phyloP scores from a whole-genome alignment of 2,888 invertebrate genomes.

The Belgica antarctica region DNA sequence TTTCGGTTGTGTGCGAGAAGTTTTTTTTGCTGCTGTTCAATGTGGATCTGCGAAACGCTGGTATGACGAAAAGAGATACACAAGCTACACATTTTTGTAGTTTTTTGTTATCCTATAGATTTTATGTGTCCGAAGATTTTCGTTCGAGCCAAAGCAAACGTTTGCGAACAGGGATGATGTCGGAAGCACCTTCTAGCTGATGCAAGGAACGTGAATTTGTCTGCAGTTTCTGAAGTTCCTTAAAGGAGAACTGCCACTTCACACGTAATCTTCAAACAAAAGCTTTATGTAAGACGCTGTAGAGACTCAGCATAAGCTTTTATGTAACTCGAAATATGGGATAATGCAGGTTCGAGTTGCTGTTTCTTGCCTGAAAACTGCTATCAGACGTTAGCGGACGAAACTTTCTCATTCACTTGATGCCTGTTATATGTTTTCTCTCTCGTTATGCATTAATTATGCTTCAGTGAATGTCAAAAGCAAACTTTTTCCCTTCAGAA shows the following conservation, averaged over 20 bases:
- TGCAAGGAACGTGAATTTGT: too few species aligned
- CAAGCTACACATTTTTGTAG: constrained; percentile 26
- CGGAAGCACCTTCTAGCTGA: not conserved
- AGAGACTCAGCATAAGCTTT: not conserved
- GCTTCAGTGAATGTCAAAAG: not conserved
- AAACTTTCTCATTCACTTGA: too few species aligned
- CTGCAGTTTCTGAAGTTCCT: not conserved
- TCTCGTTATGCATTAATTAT: constrained; percentile 5
- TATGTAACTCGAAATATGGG: not conserved
- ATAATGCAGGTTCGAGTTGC: constrained; percentile 10
- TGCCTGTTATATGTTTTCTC: not conserved
- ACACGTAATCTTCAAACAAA: constrained; percentile 13
- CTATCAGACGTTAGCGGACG: not conserved
- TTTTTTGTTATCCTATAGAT: constrained; percentile 28
- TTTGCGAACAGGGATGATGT: constrained; percentile 6
- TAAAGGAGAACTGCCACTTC: constrained; percentile 18
- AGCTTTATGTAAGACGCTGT: constrained; percentile 8
- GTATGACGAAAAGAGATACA: not conserved
- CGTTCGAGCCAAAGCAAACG: constrained; percentile 12
- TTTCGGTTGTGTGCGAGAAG: not conserved
- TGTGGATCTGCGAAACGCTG: not conserved
- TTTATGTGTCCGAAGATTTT: constrained; percentile 26
- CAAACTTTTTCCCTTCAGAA: too few species aligned
- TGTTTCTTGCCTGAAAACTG: not conserved
- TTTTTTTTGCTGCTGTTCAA: not conserved